Conservation (phyloP, 2,888 invertebrate genomes). For the Tetragnatha montana region DNA sequence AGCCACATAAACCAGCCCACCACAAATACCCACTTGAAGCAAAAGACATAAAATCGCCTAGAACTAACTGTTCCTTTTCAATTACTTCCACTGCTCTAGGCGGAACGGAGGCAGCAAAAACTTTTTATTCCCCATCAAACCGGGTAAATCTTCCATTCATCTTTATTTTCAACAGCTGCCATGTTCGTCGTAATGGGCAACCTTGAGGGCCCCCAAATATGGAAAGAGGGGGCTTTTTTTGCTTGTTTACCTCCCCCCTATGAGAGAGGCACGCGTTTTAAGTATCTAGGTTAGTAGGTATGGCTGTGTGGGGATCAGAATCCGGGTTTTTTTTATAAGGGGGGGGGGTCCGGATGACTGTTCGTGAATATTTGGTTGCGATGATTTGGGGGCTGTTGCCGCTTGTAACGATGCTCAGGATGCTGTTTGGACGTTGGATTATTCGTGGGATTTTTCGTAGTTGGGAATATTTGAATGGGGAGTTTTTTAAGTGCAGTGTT, state of each 20-base stretch:
- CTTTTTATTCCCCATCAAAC: conserved; percentile 27
- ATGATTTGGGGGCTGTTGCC: conserved; percentile 8
- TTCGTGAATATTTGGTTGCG: not conserved
- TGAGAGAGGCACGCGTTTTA: conserved; percentile 62
- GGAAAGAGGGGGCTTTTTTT: conserved; percentile 37
- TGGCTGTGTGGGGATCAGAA: conserved; percentile 15
- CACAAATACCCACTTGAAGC: not conserved
- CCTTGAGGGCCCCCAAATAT: conserved; percentile 58
- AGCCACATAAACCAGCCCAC: not conserved
- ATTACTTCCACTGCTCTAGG: conserved; percentile 35
- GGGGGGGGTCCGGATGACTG: not conserved
- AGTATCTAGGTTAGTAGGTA: conserved; percentile 70
- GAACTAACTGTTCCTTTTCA: conserved; percentile 22
- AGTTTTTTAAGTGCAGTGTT: too few relatives aligned
- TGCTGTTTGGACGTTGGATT: not conserved
- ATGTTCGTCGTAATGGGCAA: conserved; percentile 54
- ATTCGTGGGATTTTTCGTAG: not conserved
- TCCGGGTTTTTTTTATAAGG: not conserved
- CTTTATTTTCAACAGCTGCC: conserved; percentile 63
- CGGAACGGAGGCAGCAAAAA: conserved; percentile 10
- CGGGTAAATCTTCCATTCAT: conserved; percentile 68
- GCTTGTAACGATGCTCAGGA: conserved; percentile 14
- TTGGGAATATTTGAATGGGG: not conserved
- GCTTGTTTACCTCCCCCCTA: conserved; percentile 43
- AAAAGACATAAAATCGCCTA: not conserved